Evolutionary conservation across 1,140 invertebrate species (phyloP), one percentile per base, ranked within the genome.

Genomic region (Drosophila nigrodunni): DNA sequence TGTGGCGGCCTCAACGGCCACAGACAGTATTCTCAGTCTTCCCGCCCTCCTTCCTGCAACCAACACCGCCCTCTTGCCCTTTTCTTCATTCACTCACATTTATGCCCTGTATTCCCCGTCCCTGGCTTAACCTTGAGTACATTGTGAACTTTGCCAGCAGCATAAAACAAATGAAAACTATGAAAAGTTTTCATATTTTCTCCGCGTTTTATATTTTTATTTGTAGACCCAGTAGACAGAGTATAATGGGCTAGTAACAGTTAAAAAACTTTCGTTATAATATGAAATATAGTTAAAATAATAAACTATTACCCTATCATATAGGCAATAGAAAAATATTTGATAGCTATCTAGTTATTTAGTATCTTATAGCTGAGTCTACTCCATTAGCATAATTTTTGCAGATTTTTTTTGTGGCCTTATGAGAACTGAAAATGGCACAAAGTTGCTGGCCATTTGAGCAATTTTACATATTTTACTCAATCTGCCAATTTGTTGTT

Each of bases 151-250:
- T 68, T 78, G 69, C 78, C 60, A 62, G 65, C 74, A 82, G 77
- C 82, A 71, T 82, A 82, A 87, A 87, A 80, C 82, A 86, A 87
- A 86, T 69, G 79, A 76, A 30, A 87, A 86, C 82, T 78, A 85
- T 74, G 81, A 70, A 77, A 74, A 52, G 13, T 44, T 55, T 55
- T 21, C 7, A 60, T 39, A 74, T 66, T 62, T 62, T 81, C 10
- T 18, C 39, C 30, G 37, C 39, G 34, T 73, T 72, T 64, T 50
- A 59, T 74, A 58, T 64, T 70, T 71, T 8, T 37, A 57, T 77
- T 64, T 64, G 50, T 60, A 44, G 70, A 54, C 34, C 57, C 74
- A 44, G 44, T 58, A 80, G 60, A 50, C 49, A 80, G 72, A 60
- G 46, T 43, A 70, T 65, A 21, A 21, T 21, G 18, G 18, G 1